Evolutionary conservation across 2,113 vertebrate genomes (phyloP).

Genomic region (Alosa alosa): DNA sequence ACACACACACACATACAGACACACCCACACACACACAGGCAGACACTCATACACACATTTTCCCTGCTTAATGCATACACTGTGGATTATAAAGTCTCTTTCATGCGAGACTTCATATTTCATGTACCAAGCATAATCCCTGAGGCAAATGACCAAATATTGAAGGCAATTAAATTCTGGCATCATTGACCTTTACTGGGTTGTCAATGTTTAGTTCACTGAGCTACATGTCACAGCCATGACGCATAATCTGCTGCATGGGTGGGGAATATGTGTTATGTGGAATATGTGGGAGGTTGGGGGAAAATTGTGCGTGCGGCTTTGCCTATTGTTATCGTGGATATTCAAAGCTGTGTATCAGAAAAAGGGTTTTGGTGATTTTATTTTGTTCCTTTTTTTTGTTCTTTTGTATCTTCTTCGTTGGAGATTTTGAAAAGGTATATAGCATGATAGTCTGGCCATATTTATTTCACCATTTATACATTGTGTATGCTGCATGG

Average conservation of each 20-base stretch:
- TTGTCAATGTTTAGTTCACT: background rate
- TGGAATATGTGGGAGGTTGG: background rate
- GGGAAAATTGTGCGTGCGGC: background rate
- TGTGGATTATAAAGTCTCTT: background rate
- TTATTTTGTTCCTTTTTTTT: background rate
- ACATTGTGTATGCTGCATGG: background rate
- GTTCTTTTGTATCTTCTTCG: background rate
- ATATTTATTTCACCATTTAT: background rate
- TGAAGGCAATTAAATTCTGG: conserved; percentile 25
- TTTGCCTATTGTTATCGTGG: background rate
- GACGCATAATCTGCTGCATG: background rate
- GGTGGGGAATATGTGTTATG: background rate
- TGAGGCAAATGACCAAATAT: conserved; percentile 10
- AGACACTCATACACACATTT: background rate
- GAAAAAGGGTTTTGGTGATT: background rate
- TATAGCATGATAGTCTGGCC: background rate
- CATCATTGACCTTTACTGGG: conserved; percentile 30
- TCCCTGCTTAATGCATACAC: background rate
- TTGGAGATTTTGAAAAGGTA: background rate
- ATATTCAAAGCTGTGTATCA: background rate
- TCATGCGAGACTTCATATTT: background rate
- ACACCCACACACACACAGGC: background rate
- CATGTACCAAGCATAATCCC: conserved; percentile 3
- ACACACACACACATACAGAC: background rate
- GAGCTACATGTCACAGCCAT: background rate